Evolutionary conservation across 1,140 invertebrate genomes (phyloP), one percentile per base, ranked within the genome.

Genomic region (Whitmania pigra): DNA sequence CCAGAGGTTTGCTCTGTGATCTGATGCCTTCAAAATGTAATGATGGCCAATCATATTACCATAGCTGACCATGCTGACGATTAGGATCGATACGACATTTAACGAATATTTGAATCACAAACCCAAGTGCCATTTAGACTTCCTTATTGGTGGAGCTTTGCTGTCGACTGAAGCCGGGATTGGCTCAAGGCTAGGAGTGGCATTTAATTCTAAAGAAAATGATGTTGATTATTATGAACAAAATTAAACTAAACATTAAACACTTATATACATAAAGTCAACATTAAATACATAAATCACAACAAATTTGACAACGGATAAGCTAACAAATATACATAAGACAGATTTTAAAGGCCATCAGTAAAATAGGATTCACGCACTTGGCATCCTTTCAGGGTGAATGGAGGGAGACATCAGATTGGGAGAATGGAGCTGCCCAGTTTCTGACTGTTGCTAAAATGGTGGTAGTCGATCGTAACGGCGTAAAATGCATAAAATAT

Each of bases 71-170:
- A n/a, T 40, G 15, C 5, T 20, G 6, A 43, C 18, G n/a, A 22
- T 31, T 29, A 31, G 15, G n/a, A 20, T 70, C 17, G 6, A 53
- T n/a, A 70, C 2, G 2, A 70, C 22, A 53, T 36, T 3, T 18
- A 40, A 36, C 15, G 29, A 20, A 36, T 20, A 22, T 69, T 29
- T 72, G 54, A 53, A 15, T 5, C 9, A 36, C 54, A 31, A 53
- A 82, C 87, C 88, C 77, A 99, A 85, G 87, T 99, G 97, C 97
- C 97, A 99, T 80, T 99, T 99, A 31, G 96, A 94, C 75, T 94
- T 86, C 82, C 96, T 97, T 0, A 91, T 87, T 67, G 89, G 89
- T 4, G 89, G 88, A 20, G 73, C 74, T 55, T 71, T 70, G 85
- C 71, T 72, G 84, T 78, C 87, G 81, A 82, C 79, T 83, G 74